Conservation (phyloP, 2,797 vertebrate species). For the Vultur gryphus region DNA sequence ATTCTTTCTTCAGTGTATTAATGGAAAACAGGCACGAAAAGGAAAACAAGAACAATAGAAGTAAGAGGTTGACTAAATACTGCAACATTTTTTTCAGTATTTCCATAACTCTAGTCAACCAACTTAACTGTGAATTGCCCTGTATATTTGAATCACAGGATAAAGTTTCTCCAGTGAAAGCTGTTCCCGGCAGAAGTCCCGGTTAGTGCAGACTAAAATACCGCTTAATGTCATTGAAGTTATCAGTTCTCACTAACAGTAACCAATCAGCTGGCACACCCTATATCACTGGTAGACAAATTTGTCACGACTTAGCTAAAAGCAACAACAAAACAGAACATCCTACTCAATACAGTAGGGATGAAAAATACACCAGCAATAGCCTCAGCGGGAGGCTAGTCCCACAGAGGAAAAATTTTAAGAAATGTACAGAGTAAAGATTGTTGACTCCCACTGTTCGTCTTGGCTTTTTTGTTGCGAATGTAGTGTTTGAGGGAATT, state of each 20-base stretch:
- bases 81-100: background rate
- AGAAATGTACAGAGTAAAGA: background rate
- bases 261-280: background rate
- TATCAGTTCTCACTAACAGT: background rate
- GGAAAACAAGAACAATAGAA: background rate
- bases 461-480: background rate
- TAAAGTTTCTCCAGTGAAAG: background rate
- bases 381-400: background rate
- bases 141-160: background rate
- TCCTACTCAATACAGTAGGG: background rate
- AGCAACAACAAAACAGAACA: background rate
- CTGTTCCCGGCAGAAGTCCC: background rate
- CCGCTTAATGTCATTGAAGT: background rate
- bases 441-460: background rate
- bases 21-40: background rate
- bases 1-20: background rate
- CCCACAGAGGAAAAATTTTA: background rate
- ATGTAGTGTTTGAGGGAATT: background rate
- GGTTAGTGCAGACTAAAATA: background rate
- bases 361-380: background rate
- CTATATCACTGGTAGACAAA: background rate
- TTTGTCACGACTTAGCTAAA: background rate
- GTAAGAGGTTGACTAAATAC: background rate
- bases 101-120: background rate
- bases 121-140: background rate